A percentile compares a stretch with the other conserved stretches of the same genome.
These are phyloP conservation scores for Agrotis exclamationis DNA, from an alignment of 2,888 invertebrate species.

Conservation along the genomic window DNA sequence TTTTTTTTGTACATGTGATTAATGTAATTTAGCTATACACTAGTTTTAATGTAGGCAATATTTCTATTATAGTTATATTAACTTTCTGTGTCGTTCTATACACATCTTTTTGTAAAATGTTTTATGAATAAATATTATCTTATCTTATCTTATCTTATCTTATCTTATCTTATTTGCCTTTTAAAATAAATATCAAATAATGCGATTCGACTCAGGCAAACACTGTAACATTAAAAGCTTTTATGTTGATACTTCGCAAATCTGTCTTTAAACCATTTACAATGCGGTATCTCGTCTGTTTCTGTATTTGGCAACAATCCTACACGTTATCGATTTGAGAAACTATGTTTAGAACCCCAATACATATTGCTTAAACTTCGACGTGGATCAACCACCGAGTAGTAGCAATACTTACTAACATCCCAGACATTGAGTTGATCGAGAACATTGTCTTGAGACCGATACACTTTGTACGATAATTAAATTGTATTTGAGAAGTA, in stretches of 20 bases:
- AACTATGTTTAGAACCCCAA: slow-evolving; percentile 38
- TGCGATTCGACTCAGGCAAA: neutral
- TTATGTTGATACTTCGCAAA: slow-evolving; percentile 9
- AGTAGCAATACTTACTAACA: slow-evolving; percentile 10
- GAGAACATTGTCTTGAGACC: slow-evolving; percentile 11
- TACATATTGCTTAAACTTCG: slow-evolving; percentile 42
- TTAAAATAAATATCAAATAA: too few species aligned
- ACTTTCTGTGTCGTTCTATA: too few species aligned
- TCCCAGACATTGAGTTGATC: slow-evolving; percentile 28
- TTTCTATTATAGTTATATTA: too few species aligned
- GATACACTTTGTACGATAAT: slow-evolving; percentile 14
- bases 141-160: too few species aligned
- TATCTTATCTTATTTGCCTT: too few species aligned
- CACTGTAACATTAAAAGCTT: neutral
- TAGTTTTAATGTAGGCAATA: too few species aligned
- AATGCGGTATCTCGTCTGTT: slow-evolving; percentile 10
- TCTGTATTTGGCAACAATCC: slow-evolving; percentile 46
- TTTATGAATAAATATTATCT: too few species aligned
- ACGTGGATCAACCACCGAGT: slow-evolving; percentile 34
- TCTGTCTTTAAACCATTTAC: slow-evolving; percentile 8
- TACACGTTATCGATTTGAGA: slow-evolving; percentile 35
- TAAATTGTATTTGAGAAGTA: neutral
- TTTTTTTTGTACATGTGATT: too few species aligned
- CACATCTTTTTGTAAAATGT: too few species aligned
- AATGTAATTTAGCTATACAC: too few species aligned